These are phyloP conservation scores for Penaeus chinensis DNA, from an alignment of 1,140 invertebrate species.

Conservation along the genomic window DNA sequence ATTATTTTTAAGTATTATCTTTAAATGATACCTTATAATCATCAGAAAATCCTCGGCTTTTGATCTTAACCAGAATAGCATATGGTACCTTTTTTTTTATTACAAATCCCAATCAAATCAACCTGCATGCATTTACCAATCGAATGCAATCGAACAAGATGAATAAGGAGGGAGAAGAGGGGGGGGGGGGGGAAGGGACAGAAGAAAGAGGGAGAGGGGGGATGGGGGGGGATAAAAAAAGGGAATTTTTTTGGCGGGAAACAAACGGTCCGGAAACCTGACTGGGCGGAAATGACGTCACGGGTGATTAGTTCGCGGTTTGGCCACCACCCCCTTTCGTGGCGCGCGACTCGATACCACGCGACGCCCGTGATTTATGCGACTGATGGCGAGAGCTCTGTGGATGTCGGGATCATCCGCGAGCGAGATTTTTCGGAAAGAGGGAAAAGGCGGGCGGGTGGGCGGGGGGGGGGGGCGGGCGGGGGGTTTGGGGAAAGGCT, in stretches of 20 bases:
- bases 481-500: no score
- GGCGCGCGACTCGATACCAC: conserved; percentile 56
- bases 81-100: background rate
- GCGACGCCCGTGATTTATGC: conserved; percentile 49
- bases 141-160: conserved; percentile 21
- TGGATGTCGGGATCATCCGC: conserved; percentile 44
- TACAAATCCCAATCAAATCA: background rate
- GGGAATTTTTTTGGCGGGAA: conserved; percentile 44
- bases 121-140: background rate
- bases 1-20: no score
- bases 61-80: background rate
- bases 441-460: background rate
- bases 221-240: no score
- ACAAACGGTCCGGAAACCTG: conserved; percentile 58
- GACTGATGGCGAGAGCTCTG: conserved; percentile 51
- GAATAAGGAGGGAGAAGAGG: background rate
- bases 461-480: background rate
- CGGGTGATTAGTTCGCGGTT: conserved; percentile 57
- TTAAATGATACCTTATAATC: no score
- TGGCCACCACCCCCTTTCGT: conserved; percentile 44
- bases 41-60: no score
- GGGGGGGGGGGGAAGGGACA: no score
- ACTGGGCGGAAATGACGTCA: conserved; percentile 60
- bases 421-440: background rate
- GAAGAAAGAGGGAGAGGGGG: no score